Evolutionary conservation across 2,113 vertebrate genomes (phyloP).

Genomic region (Lagenorhynchus albirostris): DNA sequence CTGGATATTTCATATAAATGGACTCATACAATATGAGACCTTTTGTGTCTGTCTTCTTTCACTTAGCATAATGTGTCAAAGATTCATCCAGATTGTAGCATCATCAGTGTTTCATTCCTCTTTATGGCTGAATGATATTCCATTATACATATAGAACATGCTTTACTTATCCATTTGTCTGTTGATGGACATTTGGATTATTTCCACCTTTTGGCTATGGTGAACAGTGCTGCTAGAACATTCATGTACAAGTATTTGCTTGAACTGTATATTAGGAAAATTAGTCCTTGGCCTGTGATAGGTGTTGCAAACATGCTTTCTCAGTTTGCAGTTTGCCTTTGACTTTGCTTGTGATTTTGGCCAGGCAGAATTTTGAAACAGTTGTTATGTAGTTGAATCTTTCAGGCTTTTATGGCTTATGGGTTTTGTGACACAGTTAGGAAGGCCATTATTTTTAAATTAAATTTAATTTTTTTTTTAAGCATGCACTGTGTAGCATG

Average conservation of each 20-base stretch:
- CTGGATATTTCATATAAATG: not conserved
- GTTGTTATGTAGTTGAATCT: not conserved
- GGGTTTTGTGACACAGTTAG: not conserved
- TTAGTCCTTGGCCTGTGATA: not conserved
- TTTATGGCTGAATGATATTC: not conserved
- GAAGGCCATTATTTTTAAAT: not conserved
- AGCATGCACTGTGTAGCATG: too few species aligned
- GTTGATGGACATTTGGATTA: not conserved
- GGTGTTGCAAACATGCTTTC: not conserved
- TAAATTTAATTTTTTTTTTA: too few species aligned
- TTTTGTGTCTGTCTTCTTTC: constrained; percentile 10
- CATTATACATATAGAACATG: not conserved
- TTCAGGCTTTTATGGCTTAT: not conserved
- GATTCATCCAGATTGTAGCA: not conserved
- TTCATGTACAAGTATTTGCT: not conserved
- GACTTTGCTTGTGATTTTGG: not conserved
- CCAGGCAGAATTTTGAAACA: not conserved
- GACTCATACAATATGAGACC: not conserved
- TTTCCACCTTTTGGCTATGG: not conserved
- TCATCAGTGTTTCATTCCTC: not conserved
- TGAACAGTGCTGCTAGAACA: not conserved
- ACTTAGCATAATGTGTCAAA: not conserved
- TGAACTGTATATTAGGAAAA: not conserved
- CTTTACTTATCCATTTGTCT: not conserved
- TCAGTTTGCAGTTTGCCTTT: constrained; percentile 22